These are phyloP conservation scores for Lasioglossum leucozonium DNA, from an alignment of 2,888 invertebrate genomes.

Conservation along the genomic window DNA sequence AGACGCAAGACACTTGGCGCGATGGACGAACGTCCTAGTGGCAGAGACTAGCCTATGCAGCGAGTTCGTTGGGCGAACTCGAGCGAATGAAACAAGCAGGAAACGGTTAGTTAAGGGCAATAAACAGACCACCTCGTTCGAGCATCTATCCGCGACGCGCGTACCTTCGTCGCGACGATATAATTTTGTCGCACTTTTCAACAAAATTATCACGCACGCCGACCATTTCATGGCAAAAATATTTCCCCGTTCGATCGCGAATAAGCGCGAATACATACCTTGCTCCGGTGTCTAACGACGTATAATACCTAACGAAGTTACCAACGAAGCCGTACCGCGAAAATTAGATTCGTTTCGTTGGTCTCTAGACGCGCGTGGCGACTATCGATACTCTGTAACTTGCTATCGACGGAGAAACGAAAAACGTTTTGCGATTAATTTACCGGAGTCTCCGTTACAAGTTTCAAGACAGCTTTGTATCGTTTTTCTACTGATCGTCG, in stretches of 20 bases:
- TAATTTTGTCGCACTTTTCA: conserved; percentile 46
- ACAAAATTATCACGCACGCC: conserved; percentile 33
- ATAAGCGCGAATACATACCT: not conserved
- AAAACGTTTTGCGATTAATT: too few relatives aligned
- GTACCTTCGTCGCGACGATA: conserved; percentile 45
- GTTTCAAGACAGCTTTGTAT: not conserved
- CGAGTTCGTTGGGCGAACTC: conserved; percentile 36
- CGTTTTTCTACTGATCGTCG: not conserved
- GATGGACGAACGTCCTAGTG: not conserved
- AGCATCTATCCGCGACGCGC: conserved; percentile 46
- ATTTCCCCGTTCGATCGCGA: not conserved
- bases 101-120: conserved; percentile 81
- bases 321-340: conserved; percentile 42
- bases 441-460: too few relatives aligned
- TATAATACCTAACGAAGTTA: conserved; percentile 42
- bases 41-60: not conserved
- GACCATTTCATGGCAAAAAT: not conserved
- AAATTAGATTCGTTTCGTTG: conserved; percentile 38
- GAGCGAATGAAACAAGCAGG: conserved; percentile 77
- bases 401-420: not conserved
- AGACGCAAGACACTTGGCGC: not conserved
- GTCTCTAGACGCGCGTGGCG: not conserved
- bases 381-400: not conserved
- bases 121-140: conserved; percentile 75
- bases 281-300: not conserved